Base-by-base conservation (phyloP, 1,140 invertebrate species). In the Elysia chlorotica region DNA sequence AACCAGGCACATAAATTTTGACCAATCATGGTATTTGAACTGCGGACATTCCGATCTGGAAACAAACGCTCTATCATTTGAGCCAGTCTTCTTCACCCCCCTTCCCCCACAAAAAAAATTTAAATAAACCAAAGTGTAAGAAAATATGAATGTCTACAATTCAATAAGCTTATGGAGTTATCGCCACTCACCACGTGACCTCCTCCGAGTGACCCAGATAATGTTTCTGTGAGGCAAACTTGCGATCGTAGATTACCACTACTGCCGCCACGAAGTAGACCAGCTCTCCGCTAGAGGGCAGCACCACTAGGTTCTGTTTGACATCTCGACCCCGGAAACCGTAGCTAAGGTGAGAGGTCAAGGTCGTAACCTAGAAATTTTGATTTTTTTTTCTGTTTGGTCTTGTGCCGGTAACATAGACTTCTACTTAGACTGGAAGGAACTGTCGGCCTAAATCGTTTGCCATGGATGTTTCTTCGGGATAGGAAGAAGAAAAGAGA, bases 201-300 rank as follows among this genome's bases (percentile, higher is more conserved):
- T 97, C 95, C 83, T 96, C 95, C 0, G 93, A 97, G 82, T 98
- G 96, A 4, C 94, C 95, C 10, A 94, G 88, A 88, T 98, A 98
- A 85, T 96, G 95, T 73, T 96, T 89, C 84, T 98, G 96, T 76
- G 90, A 92, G 78, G 95, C 93, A 79, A 95, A 94, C 76, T 95
- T 94, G 57, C 93, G 92, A 85, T 97, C 95, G 87, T 95, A 96
- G 53, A 98, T 89, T 0, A 98, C 93, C 17, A 95, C 95, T 4
- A 95, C 93, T 0, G 93, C 91, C 0, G 94, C 95, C 48, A 97
- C 94, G 86, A 96, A 96, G 87, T 97, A 98, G 19, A 96, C 92
- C 81, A 97, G 92, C 88, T 98, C 96, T 0, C 95, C 95, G 6
- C 74, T 82, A 0, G 95, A 96, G 0, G 95, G 94, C 38, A 97